phyloP scores from a whole-genome alignment of 2,888 invertebrate genomes.

The Drosophila borealis region DNA sequence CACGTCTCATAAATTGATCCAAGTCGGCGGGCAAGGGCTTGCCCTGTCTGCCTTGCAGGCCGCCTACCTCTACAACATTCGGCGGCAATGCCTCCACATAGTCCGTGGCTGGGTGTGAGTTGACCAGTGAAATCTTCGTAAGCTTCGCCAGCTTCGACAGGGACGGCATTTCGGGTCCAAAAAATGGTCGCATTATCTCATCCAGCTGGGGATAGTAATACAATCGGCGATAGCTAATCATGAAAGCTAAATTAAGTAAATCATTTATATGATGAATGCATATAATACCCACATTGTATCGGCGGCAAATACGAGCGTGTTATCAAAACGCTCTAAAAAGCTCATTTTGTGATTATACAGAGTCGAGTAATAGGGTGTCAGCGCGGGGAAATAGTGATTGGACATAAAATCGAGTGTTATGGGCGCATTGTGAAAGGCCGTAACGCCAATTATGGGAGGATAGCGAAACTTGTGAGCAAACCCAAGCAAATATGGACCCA shows the following conservation, averaged over 20 bases:
- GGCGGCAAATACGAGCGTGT: slow-evolving; percentile 55
- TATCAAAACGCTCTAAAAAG: slow-evolving; percentile 64
- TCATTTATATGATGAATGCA: not conserved
- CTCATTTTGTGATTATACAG: slow-evolving; percentile 62
- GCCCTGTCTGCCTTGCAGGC: slow-evolving; percentile 75
- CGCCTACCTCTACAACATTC: slow-evolving; percentile 81
- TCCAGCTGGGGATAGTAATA: slow-evolving; percentile 56
- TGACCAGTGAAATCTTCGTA: slow-evolving; percentile 70
- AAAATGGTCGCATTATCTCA: slow-evolving; percentile 47
- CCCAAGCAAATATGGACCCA: slow-evolving; percentile 75
- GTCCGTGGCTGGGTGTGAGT: slow-evolving; percentile 74
- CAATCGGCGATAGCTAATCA: slow-evolving; percentile 51
- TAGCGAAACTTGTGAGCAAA: slow-evolving; percentile 77
- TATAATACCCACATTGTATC: slow-evolving; percentile 56
- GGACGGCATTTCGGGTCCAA: slow-evolving; percentile 45
- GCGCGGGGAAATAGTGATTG: slow-evolving; percentile 68
- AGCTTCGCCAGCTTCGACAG: slow-evolving; percentile 57
- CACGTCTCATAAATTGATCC: slow-evolving; percentile 64
- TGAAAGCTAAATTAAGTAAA: not conserved
- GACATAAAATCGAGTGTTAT: slow-evolving; percentile 60
- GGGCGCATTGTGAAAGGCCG: slow-evolving; percentile 65
- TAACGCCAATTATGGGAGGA: slow-evolving; percentile 77
- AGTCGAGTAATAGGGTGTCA: slow-evolving; percentile 60
- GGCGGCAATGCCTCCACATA: slow-evolving; percentile 76
- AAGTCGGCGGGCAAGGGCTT: slow-evolving; percentile 73